phyloP scores from a whole-genome alignment of 1,140 invertebrate species.

The Heliothis virescens region DNA sequence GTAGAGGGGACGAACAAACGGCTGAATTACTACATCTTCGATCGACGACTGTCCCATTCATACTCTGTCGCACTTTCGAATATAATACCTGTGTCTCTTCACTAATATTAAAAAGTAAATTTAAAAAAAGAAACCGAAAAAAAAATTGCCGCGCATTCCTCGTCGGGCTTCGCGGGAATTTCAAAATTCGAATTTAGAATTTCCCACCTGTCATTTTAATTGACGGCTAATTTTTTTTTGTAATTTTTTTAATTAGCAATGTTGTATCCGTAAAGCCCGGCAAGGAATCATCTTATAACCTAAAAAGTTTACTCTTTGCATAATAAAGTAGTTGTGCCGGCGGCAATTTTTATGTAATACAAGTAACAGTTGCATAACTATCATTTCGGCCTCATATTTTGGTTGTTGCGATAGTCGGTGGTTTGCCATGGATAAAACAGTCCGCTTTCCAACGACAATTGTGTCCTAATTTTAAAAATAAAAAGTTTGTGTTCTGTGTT shows the following conservation, averaged over 20 bases:
- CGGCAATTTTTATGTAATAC: constrained; percentile 83
- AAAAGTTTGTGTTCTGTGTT: constrained; percentile 36
- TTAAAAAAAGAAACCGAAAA: background rate
- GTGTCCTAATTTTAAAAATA: constrained; percentile 34
- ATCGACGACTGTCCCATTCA: constrained; percentile 9
- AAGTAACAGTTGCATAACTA: constrained; percentile 79
- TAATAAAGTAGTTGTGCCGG: constrained; percentile 73
- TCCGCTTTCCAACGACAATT: constrained; percentile 67
- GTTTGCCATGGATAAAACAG: constrained; percentile 68
- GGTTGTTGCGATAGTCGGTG: constrained; percentile 72
- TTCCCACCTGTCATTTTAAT: background rate
- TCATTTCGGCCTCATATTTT: constrained; percentile 83
- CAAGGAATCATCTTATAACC: constrained; percentile 40
- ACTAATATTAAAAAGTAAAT: constrained; percentile 18
- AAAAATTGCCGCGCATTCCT: constrained; percentile 8
- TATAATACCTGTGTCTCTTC: constrained; percentile 6
- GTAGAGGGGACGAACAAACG: constrained; percentile 23
- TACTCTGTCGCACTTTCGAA: constrained; percentile 8
- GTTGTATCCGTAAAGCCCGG: constrained; percentile 20
- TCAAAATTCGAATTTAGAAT: constrained; percentile 16
- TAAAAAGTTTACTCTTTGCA: constrained; percentile 68
- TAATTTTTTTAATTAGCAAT: constrained; percentile 7
- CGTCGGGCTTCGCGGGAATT: background rate
- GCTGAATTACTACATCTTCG: constrained; percentile 34
- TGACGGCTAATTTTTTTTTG: background rate